phyloP scores from a whole-genome alignment of 1,140 invertebrate genomes.

The Lordiphosa collinella region DNA sequence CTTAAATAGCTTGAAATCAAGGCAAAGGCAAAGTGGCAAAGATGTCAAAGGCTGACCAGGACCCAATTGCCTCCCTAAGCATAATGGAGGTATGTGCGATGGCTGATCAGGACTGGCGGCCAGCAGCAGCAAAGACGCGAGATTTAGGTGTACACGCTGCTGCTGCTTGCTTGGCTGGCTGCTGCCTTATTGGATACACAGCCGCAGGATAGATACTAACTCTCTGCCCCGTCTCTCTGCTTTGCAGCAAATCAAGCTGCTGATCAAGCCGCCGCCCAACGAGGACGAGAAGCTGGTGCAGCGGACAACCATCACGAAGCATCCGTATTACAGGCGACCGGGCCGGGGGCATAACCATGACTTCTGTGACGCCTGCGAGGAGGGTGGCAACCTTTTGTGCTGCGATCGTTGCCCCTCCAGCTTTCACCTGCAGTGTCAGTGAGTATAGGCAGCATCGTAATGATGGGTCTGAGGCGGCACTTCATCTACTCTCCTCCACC shows the following conservation, averaged over 20 bases:
- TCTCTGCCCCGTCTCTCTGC: not conserved
- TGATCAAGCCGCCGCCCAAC: constrained; percentile 93
- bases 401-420: constrained; percentile 97
- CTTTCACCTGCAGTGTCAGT: constrained; percentile 97
- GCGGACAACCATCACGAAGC: constrained; percentile 85
- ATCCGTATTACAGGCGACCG: constrained; percentile 91
- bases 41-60: constrained; percentile 75
- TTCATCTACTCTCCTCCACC: not conserved
- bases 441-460: constrained; percentile 73
- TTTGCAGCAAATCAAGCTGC: constrained; percentile 90
- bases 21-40: constrained; percentile 36
- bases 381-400: constrained; percentile 96
- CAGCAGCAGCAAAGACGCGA: not conserved
- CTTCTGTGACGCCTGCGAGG: constrained; percentile 93
- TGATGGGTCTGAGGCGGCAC: no score
- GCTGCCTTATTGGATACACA: constrained; percentile 1
- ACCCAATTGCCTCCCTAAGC: constrained; percentile 59
- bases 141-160: not conserved
- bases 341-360: constrained; percentile 96
- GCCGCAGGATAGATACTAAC: constrained; percentile 1
- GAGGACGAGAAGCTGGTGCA: constrained; percentile 82
- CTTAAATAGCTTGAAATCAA: no score
- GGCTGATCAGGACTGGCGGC: not conserved
- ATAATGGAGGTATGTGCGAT: constrained; percentile 69
- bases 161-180: not conserved